phyloP scores from a whole-genome alignment of 1,140 invertebrate genomes.

The Drosophila willistoni region DNA sequence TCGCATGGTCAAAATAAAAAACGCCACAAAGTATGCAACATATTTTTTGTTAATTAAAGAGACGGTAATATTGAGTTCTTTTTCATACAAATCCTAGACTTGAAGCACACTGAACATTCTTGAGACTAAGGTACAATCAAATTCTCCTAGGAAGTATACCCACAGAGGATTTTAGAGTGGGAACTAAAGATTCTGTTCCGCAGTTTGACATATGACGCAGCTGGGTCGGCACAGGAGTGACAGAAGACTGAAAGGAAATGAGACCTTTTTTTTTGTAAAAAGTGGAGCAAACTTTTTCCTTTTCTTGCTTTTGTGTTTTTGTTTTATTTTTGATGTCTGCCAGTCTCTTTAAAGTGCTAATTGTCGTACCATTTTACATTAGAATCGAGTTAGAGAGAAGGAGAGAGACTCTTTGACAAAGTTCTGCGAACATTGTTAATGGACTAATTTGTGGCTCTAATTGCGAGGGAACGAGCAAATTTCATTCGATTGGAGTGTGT shows the following conservation, averaged over 20 bases:
- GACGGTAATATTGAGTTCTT: no score
- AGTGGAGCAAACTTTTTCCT: conserved; percentile 1
- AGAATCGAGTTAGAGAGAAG: background rate
- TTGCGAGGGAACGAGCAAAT: conserved; percentile 1
- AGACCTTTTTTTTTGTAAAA: background rate
- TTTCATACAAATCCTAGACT: no score
- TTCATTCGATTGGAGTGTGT: background rate
- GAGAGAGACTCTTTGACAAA: background rate
- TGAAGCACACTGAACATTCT: no score
- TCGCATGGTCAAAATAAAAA: no score
- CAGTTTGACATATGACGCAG: background rate
- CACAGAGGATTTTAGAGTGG: background rate
- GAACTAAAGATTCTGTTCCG: background rate
- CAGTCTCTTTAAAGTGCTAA: conserved; percentile 14
- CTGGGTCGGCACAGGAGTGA: background rate
- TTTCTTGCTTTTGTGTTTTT: conserved; percentile 12
- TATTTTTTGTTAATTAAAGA: no score
- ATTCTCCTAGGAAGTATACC: background rate
- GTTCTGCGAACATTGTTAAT: conserved; percentile 1
- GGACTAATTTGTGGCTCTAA: conserved; percentile 13
- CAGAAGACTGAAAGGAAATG: background rate
- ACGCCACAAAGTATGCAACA: no score
- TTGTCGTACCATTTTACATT: conserved; percentile 6
- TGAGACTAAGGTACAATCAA: no score
- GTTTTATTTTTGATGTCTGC: background rate